Conservation (phyloP, 1,140 invertebrate species). For the Pogonognathellus flavescens region DNA sequence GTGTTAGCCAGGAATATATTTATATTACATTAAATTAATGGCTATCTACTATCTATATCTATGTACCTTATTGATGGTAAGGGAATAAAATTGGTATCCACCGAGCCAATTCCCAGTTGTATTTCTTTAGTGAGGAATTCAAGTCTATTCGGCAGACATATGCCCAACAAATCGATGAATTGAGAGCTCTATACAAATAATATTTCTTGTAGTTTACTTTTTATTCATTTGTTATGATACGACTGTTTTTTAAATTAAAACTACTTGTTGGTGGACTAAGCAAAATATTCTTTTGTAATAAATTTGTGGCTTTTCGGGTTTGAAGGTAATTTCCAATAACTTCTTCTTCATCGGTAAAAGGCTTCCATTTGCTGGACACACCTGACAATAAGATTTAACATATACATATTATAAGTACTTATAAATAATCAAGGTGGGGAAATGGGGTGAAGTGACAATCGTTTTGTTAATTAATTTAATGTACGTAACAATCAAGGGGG, state of each 20-base stretch:
- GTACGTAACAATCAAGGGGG: too few species aligned
- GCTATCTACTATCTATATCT: background rate
- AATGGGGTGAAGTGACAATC: too few species aligned
- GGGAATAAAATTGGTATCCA: slow-evolving; percentile 49
- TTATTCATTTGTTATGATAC: background rate
- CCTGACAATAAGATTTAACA: background rate
- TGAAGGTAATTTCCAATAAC: slow-evolving; percentile 34
- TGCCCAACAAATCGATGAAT: slow-evolving; percentile 49
- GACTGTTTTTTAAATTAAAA: background rate
- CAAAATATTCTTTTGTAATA: slow-evolving; percentile 54
- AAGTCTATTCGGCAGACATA: slow-evolving; percentile 29
- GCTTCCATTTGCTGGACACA: slow-evolving; percentile 41
- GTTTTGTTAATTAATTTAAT: too few species aligned
- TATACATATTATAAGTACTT: background rate
- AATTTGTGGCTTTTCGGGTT: slow-evolving; percentile 48
- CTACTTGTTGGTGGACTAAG: slow-evolving; percentile 49
- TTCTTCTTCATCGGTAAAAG: background rate
- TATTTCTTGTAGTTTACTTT: background rate
- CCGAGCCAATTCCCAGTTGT: background rate
- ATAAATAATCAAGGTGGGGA: too few species aligned
- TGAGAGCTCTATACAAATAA: slow-evolving; percentile 42
- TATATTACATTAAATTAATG: too few species aligned
- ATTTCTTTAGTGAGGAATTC: slow-evolving; percentile 22
- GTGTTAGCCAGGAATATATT: too few species aligned
- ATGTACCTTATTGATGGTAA: slow-evolving; percentile 41